These are phyloP conservation scores for Microcebus jonahi DNA, from an alignment of 2,113 vertebrate genomes.

Conservation along the genomic window DNA sequence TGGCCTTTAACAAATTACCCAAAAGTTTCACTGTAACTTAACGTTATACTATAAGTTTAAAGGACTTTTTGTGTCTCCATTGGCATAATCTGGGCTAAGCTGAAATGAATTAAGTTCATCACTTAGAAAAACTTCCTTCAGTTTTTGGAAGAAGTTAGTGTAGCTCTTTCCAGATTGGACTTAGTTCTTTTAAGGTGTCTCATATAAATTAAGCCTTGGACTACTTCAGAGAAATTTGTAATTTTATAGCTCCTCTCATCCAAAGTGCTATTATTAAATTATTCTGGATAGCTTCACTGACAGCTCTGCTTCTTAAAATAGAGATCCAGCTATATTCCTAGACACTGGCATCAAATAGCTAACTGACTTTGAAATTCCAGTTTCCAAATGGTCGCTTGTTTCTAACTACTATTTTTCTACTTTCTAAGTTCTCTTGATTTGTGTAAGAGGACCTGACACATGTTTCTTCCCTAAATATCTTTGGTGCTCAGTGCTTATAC, in stretches of 20 bases:
- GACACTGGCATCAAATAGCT: constrained; percentile 47
- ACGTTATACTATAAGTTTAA: neutral
- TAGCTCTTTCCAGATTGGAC: constrained; percentile 49
- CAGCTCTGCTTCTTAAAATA: constrained; percentile 70
- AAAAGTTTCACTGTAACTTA: neutral
- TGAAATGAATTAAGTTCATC: constrained; percentile 71
- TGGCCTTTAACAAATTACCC: neutral
- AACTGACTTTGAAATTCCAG: constrained; percentile 60
- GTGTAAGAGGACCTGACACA: constrained; percentile 1
- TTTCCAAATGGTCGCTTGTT: constrained; percentile 57
- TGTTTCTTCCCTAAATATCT: constrained; percentile 32
- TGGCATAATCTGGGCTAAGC: neutral
- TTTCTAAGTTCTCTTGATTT: constrained; percentile 57
- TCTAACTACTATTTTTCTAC: constrained; percentile 55
- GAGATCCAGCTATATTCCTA: constrained; percentile 69
- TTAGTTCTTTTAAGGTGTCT: constrained; percentile 58
- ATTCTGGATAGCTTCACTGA: constrained; percentile 59
- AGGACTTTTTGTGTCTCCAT: constrained; percentile 45
- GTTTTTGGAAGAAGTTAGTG: constrained; percentile 44
- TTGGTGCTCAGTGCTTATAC: neutral
- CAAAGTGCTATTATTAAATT: constrained; percentile 71
- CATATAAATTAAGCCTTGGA: constrained; percentile 63
- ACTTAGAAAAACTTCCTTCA: constrained; percentile 67
- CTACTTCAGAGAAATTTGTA: constrained; percentile 67
- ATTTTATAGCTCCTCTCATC: constrained; percentile 56